A percentile compares a stretch with the other conserved stretches of the same genome.
Evolutionary conservation across 2,888 invertebrate genomes (phyloP).

Genomic region (Beris morrisii): DNA sequence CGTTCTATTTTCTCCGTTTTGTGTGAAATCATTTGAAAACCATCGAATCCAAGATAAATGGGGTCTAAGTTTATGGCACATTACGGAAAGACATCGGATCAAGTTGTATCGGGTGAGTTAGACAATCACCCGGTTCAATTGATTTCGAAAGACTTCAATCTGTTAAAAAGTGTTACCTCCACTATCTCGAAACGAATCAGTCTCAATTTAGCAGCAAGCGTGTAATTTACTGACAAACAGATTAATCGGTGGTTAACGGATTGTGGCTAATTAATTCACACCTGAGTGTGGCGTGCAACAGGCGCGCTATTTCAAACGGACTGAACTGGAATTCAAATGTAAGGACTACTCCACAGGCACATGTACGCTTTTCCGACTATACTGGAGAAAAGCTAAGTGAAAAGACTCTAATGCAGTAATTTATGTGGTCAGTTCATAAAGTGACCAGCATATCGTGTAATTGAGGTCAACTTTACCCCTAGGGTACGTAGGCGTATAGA

Average conservation of each 20-base stretch:
- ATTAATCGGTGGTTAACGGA: constrained; percentile 38
- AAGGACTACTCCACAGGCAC: constrained; percentile 13
- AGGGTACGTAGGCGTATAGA: constrained; percentile 20
- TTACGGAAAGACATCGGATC: constrained; percentile 33
- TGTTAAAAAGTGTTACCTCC: background rate
- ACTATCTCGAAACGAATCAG: background rate
- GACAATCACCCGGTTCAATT: constrained; percentile 35
- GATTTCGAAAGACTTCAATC: constrained; percentile 24
- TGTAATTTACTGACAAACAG: constrained; percentile 30
- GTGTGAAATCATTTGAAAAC: constrained; percentile 38
- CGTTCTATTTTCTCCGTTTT: constrained; percentile 15
- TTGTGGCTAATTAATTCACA: constrained; percentile 39
- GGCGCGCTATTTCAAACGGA: constrained; percentile 7
- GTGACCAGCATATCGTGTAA: constrained; percentile 39
- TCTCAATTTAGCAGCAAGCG: background rate
- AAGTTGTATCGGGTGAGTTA: constrained; percentile 5
- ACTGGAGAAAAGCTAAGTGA: constrained; percentile 9
- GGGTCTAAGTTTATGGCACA: constrained; percentile 34
- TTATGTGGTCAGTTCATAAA: constrained; percentile 40
- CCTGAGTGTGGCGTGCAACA: constrained; percentile 35
- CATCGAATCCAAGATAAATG: constrained; percentile 37
- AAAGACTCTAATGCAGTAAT: constrained; percentile 38
- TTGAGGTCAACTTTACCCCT: constrained; percentile 37
- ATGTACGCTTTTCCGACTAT: background rate
- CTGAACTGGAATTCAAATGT: constrained; percentile 14